These are phyloP conservation scores for Ammodytes marinus DNA, from an alignment of 2,113 vertebrate genomes.

Conservation along the genomic window DNA sequence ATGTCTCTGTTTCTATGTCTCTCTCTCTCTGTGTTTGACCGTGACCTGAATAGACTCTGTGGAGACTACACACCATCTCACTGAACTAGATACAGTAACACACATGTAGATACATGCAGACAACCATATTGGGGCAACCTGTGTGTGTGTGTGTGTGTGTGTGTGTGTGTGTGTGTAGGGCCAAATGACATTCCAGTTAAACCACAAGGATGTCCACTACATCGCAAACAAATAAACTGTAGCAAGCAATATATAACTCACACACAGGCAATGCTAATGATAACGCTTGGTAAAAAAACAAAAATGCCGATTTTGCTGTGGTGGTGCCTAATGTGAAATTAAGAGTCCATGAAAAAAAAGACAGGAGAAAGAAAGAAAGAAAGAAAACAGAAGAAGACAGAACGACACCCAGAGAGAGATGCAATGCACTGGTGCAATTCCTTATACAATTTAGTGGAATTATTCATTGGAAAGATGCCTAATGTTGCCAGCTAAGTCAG, in stretches of 20 bases:
- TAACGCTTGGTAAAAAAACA: conserved; percentile 15
- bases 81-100: conserved; percentile 81
- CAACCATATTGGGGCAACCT: conserved; percentile 19
- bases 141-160: background rate
- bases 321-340: conserved; percentile 30
- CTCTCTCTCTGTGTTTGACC: conserved; percentile 66
- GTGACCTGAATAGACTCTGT: conserved; percentile 81
- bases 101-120: conserved; percentile 44
- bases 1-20: background rate
- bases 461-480: background rate
- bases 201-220: conserved; percentile 13
- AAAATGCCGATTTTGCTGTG: conserved; percentile 1
- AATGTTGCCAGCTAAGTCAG: too few relatives aligned
- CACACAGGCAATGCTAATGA: background rate
- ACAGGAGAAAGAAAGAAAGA: background rate
- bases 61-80: conserved; percentile 72
- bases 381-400: background rate
- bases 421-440: background rate
- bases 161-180: background rate
- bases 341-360: conserved; percentile 27
- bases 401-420: background rate
- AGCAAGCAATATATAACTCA: conserved; percentile 2
- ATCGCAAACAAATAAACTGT: background rate
- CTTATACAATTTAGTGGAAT: too few relatives aligned
- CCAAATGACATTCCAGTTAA: conserved; percentile 52